Base-by-base conservation (phyloP, 2,797 vertebrate species). In the Rhynchotus rufescens region DNA sequence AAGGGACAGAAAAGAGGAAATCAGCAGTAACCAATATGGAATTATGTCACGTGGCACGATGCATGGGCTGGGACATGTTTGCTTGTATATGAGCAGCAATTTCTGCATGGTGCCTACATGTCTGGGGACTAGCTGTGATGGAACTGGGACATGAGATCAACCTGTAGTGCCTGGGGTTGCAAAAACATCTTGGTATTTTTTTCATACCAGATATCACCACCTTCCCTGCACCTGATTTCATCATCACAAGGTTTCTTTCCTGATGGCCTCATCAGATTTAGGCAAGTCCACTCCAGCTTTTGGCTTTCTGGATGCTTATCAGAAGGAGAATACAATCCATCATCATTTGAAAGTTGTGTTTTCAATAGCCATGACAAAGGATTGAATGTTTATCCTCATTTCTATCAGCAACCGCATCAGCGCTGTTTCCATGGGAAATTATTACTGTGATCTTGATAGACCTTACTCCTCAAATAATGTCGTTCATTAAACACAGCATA, bases 201-300 rank as follows among this genome's bases (percentile, higher is more conserved):
- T 64, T 34, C 51, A 49, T 4, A 11, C 22, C 54, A 44, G 32
- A 65, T 77, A 3, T 28, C 54, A 25, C 16, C 45, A 32, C 3
- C 25, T 76, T 59, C 75, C 78, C 51, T n/a, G 6, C 56, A 62
- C 59, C 32, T 20, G 64, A 60, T 34, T 59, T 72, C 82, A 25
- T 21, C 42, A 36, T 16, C 13, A 15, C n/a, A n/a, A 51, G 30
- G 12, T 75, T 78, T 71, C 38, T 65, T 44, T 74, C 57, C 47
- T 3, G 38, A 26, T 28, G 42, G 19, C 60, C 74, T n/a, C 1
- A 10, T 54, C 34, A 10, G 52, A 12, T 67, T 71, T 22, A 10
- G 38, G 21, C 12, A 22, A 74, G 30, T 49, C 57, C 2, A 0
- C 0, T 0, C 1, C 28, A 49, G 44, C 14, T 5, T 57, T 52